Percentiles rank a stretch among this genome's conserved stretches.
These are phyloP conservation scores for Chromobotia macracanthus DNA, from an alignment of 2,797 vertebrate species.

Conservation along the genomic window DNA sequence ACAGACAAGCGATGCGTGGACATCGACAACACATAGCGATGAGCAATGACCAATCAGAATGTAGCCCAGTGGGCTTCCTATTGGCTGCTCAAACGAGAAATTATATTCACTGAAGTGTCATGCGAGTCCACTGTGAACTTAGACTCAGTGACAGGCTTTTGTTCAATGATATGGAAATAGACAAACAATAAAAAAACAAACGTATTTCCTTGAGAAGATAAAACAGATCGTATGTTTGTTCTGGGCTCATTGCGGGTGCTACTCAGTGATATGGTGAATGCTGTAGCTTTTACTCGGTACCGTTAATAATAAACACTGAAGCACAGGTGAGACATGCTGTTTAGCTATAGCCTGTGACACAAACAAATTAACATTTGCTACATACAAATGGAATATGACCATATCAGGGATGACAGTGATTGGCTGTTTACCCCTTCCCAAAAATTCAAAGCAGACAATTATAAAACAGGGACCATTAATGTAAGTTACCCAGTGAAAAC, in stretches of 20 bases:
- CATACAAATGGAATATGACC: slow-evolving; percentile 31
- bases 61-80: slow-evolving; percentile 10
- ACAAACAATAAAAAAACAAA: neutral
- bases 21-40: slow-evolving; percentile 32
- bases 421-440: neutral
- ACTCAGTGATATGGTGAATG: neutral
- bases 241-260: neutral
- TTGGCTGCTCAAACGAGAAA: neutral
- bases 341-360: slow-evolving; percentile 12
- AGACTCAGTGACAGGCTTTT: neutral
- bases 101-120: slow-evolving; percentile 31
- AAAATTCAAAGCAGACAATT: slow-evolving; percentile 25
- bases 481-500: slow-evolving; percentile 31
- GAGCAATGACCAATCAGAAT: slow-evolving; percentile 36
- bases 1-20: slow-evolving; percentile 39
- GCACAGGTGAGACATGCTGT: slow-evolving; percentile 13
- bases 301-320: neutral
- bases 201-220: too few species aligned
- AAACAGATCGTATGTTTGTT: too few species aligned
- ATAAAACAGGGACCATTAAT: slow-evolving; percentile 46
- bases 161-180: neutral
- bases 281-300: neutral
- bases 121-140: slow-evolving; percentile 1
- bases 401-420: slow-evolving; percentile 15
- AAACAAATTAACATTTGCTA: neutral